Conservation (phyloP, 2,113 vertebrate species). For the Petrocephalus zakoni region DNA sequence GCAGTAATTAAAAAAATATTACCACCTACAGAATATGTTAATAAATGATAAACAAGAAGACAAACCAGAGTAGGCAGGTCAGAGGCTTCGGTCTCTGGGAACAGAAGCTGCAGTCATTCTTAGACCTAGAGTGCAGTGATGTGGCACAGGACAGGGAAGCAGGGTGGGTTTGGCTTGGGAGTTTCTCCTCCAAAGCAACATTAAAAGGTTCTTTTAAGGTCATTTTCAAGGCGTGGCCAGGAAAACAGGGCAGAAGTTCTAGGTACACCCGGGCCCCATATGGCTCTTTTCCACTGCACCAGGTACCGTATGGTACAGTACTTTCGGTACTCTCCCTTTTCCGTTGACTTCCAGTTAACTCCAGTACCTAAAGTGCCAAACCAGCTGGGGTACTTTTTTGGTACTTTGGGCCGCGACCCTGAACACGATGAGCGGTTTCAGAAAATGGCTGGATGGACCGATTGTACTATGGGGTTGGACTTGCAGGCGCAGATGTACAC, state of each 20-base stretch:
- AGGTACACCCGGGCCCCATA: neutral
- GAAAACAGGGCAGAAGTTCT: neutral
- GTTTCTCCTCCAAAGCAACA: neutral
- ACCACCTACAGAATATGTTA: neutral
- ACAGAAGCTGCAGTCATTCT: neutral
- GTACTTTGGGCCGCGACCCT: neutral
- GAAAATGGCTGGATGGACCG: too few species aligned
- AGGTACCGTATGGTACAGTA: neutral
- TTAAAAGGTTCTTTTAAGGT: neutral
- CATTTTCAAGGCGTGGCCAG: neutral
- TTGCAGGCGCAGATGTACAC: neutral
- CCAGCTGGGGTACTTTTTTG: neutral
- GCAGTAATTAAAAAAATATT: neutral
- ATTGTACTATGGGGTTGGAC: neutral
- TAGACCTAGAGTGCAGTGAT: constrained; percentile 38
- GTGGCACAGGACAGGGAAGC: constrained; percentile 38
- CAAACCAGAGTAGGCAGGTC: neutral
- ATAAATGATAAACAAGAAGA: neutral
- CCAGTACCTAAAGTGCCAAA: neutral
- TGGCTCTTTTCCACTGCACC: neutral
- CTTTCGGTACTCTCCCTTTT: neutral
- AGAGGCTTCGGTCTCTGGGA: neutral
- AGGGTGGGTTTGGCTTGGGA: constrained; percentile 26
- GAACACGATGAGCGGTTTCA: too few species aligned
- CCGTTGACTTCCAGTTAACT: neutral